A percentile compares a stretch with the other conserved stretches of the same genome.
These are phyloP conservation scores for Thalassaphorura encarpata DNA, from an alignment of 1,140 invertebrate species.

Conservation along the genomic window DNA sequence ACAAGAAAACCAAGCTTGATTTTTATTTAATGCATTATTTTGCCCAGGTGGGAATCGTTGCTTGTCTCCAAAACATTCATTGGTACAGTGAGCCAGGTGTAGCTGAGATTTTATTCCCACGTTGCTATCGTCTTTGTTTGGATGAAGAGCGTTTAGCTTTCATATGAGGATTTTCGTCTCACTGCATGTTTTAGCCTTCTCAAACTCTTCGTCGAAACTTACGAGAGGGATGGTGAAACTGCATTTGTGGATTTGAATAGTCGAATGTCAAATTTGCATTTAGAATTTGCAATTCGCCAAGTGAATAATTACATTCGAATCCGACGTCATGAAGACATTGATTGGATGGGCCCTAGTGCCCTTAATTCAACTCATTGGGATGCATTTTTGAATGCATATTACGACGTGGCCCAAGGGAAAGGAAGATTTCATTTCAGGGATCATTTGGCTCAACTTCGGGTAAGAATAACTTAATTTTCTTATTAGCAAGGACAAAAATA, in stretches of 20 bases:
- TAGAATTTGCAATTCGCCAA: slow-evolving; percentile 28
- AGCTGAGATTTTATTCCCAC: slow-evolving; percentile 67
- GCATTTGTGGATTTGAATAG: slow-evolving; percentile 26
- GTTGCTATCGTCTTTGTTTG: slow-evolving; percentile 75
- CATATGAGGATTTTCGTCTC: slow-evolving; percentile 75
- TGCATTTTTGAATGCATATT: slow-evolving; percentile 49
- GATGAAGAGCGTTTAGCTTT: slow-evolving; percentile 79
- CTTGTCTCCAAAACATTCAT: slow-evolving; percentile 70
- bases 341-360: slow-evolving; percentile 38
- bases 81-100: slow-evolving; percentile 77
- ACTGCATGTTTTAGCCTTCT: slow-evolving; percentile 75
- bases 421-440: no score
- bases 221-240: slow-evolving; percentile 39
- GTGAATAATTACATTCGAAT: slow-evolving; percentile 61
- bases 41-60: slow-evolving; percentile 56
- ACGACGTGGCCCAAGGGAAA: slow-evolving; percentile 56
- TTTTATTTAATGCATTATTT: background rate
- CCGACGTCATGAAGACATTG: slow-evolving; percentile 74
- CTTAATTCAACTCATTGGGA: slow-evolving; percentile 32
- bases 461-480: no score
- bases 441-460: no score
- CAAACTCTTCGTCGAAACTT: slow-evolving; percentile 56
- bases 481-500: no score
- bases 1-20: background rate
- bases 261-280: slow-evolving; percentile 33